Evolutionary conservation across 2,797 vertebrate genomes (phyloP).

Genomic region (Acrocephalus scirpaceus): DNA sequence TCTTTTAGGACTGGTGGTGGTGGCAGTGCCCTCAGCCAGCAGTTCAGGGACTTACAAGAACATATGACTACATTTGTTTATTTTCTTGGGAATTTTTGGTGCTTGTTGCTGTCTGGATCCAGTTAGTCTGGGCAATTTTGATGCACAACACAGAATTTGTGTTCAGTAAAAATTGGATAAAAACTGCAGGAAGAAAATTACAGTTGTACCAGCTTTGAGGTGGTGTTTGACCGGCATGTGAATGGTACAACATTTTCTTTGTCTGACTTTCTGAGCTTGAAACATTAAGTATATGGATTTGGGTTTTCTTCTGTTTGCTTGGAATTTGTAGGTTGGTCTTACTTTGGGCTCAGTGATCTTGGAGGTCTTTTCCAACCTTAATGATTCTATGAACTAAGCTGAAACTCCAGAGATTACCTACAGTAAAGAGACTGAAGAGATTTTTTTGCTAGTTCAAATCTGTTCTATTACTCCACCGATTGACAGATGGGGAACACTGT

Average conservation of each 20-base stretch:
- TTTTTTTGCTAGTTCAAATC: neutral
- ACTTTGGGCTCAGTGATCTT: neutral
- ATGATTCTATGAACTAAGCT: neutral
- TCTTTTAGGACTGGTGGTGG: neutral
- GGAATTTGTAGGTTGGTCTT: neutral
- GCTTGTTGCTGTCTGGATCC: neutral
- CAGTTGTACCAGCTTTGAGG: neutral
- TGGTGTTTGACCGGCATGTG: rapidly evolving
- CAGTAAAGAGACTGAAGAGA: neutral
- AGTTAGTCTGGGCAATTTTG: neutral
- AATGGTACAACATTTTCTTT: neutral
- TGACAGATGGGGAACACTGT: neutral
- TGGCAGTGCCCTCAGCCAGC: neutral
- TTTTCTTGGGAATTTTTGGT: neutral
- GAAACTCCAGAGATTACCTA: neutral
- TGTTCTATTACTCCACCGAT: rapidly evolving
- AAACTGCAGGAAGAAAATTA: neutral
- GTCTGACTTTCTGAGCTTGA: neutral
- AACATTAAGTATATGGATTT: neutral
- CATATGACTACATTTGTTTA: rapidly evolving
- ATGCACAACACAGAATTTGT: neutral
- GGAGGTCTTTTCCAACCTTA: neutral
- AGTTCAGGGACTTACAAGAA: neutral
- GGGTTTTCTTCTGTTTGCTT: neutral
- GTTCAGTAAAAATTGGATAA: neutral